Base-by-base conservation (phyloP, 1,140 invertebrate genomes). In the Heliconius nattereri region DNA sequence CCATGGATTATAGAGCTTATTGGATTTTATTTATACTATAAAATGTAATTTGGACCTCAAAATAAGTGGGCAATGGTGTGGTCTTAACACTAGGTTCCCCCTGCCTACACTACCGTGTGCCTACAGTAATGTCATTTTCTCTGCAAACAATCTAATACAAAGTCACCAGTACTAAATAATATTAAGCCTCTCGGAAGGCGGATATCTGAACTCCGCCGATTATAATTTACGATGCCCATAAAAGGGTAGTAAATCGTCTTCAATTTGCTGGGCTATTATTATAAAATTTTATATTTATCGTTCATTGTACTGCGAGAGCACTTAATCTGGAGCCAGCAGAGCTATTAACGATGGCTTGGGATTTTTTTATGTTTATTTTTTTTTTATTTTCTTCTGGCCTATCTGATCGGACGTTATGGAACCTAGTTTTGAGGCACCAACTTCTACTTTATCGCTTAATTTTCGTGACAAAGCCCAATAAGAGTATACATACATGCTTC, bases 191-290 rank as follows among this genome's bases (percentile, higher is more conserved):
- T 73, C 71, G 71, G 70, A 52, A 73, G 72, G 37, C 57, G 20
- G 40, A 73, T 75, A 70, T 75, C 35, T 40, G 26, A 74, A 40
- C 57, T 40, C 23, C 72, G 73, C 19, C 72, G 78, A 75, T 79
- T 79, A 79, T 75, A 79, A 75, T 40, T 79, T 79, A 79, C 78
- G 78, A 79, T 74, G 37, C 26, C 37, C 29, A 75, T 79, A 79
- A 79, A 78, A 75, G 35, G 54, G 23, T 60, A 74, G 57, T 79
- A 70, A 79, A 79, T 79, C 73, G 32, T 66, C 73, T 79, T 71
- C 57, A 79, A 74, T 73, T 73, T 70, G 70, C 60, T 37, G 37
- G 60, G 40, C 29, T 75, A 71, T 29, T 77, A 35, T 81, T 78
- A 40, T 81, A 72, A 71, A 78, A 76, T 66, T 74, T 79, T 74